Evolutionary conservation across 2,888 invertebrate genomes (phyloP), one percentile per base, ranked within the genome.

Genomic region (Sicus ferrugineus): DNA sequence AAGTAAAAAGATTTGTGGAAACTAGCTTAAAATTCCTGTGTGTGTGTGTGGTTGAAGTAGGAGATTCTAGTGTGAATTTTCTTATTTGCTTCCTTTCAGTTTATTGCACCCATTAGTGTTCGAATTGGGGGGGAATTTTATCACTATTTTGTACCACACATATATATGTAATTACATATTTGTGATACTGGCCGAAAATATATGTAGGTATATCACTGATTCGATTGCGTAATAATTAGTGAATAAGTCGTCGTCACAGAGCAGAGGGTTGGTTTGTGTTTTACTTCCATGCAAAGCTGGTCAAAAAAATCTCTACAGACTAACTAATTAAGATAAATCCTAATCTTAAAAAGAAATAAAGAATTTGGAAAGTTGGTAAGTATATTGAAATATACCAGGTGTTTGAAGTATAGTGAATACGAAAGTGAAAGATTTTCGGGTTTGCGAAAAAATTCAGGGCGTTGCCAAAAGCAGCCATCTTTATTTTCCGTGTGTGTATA

Each of bases 221-320:
- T 56, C 26, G n/a, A 66, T 66, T 66, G 56, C 66, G 58, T 58
- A 66, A 66, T 31, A 31, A 23, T 9, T n/a, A 46, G 42, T 21
- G 23, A 31, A 31, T 26, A n/a, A 62, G 19, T 9, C 9, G 23
- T 50, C n/a, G 50, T 52, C 21, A 23, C 16, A 50, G 19, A 50
- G 34, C 48, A 48, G 16, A 23, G 48, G 61, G 19, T 50, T n/a
- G 19, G 21, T 1, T 48, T 23, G 50, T 42, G 42, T 46, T 9
- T 14, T n/a, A n/a, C 30, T 62, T 48, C 34, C 23, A 28, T 19
- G 46, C 62, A 16, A 62, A 28, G 23, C 19, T 48, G 23, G 16
- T 28, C 30, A 2, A 42, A 46, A 48, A 56, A 26, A 19, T 48
- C 31, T 16, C 21, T 16, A 2, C 31, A 14, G 50, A 26, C 3